Percentiles rank a stretch among this genome's conserved stretches.
These are phyloP conservation scores for Bemisia tabaci DNA, from an alignment of 1,140 invertebrate species.

Conservation along the genomic window DNA sequence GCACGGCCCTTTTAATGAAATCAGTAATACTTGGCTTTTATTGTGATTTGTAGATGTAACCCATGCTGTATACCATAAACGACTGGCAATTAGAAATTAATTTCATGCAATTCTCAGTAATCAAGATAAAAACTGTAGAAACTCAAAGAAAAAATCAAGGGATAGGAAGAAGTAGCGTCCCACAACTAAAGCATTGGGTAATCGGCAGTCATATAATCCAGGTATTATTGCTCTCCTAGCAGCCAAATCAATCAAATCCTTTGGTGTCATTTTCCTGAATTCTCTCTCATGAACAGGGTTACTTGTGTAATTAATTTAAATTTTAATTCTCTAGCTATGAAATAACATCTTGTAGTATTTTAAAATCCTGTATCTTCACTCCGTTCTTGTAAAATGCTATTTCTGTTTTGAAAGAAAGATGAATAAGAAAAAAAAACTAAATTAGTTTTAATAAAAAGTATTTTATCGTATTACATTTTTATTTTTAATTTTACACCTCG, in stretches of 20 bases:
- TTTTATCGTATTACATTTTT: not conserved
- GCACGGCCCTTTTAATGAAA: too few species aligned
- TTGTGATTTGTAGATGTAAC: too few species aligned
- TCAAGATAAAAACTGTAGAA: too few species aligned
- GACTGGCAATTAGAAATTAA: too few species aligned
- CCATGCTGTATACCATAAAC: too few species aligned
- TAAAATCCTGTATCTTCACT: not conserved
- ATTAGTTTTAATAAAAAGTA: conserved; percentile 1
- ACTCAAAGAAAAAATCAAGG: too few species aligned
- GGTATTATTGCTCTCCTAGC: too few species aligned
- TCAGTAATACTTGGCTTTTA: too few species aligned
- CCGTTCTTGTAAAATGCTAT: not conserved
- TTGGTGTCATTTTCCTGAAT: not conserved
- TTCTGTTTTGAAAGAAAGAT: not conserved
- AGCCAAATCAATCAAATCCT: not conserved
- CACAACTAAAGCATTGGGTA: too few species aligned
- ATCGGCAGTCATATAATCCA: too few species aligned
- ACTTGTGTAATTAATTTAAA: not conserved
- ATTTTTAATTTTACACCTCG: not conserved
- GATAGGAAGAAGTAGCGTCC: too few species aligned
- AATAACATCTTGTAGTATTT: not conserved
- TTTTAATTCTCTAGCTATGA: not conserved
- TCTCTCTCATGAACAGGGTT: not conserved
- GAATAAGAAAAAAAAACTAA: not conserved
- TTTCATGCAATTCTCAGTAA: too few species aligned